Percentiles rank a stretch among this genome's conserved stretches.
These are phyloP conservation scores for Rhineura floridana DNA, from an alignment of 2,113 vertebrate species.

Conservation along the genomic window DNA sequence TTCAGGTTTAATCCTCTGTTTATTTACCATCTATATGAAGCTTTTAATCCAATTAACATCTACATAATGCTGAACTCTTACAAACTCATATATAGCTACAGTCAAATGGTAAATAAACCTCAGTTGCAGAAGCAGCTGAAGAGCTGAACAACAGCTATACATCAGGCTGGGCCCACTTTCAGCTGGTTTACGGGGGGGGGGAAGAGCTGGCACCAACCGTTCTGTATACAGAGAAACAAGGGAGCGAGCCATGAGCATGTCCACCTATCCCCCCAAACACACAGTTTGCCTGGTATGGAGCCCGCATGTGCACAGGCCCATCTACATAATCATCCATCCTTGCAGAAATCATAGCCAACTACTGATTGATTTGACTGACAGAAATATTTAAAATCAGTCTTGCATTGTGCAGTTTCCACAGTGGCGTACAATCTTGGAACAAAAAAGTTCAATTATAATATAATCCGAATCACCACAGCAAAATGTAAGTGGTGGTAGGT, in stretches of 20 bases:
- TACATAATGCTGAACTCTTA: conserved; percentile 42
- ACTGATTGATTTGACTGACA: no score
- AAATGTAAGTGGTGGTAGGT: no score
- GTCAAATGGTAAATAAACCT: conserved; percentile 30
- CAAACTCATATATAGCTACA: conserved; percentile 28
- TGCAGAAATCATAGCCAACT: not conserved
- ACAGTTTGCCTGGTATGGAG: not conserved
- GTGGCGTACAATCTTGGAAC: not conserved
- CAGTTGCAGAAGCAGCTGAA: not conserved
- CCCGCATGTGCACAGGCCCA: not conserved
- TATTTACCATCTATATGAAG: conserved; percentile 39
- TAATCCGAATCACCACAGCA: not conserved
- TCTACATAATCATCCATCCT: not conserved
- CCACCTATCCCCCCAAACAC: not conserved
- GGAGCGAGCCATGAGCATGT: not conserved
- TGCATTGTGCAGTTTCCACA: not conserved
- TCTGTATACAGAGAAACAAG: not conserved
- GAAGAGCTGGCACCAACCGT: not conserved
- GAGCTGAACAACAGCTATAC: not conserved
- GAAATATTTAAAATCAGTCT: not conserved
- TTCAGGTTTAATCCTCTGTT: conserved; percentile 43
- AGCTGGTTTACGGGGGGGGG: not conserved
- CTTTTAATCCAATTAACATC: conserved; percentile 61
- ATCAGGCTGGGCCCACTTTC: rapidly evolving
- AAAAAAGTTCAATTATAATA: not conserved